Evolutionary conservation across 2,888 invertebrate species (phyloP).

Genomic region (Drosophila diplacantha): DNA sequence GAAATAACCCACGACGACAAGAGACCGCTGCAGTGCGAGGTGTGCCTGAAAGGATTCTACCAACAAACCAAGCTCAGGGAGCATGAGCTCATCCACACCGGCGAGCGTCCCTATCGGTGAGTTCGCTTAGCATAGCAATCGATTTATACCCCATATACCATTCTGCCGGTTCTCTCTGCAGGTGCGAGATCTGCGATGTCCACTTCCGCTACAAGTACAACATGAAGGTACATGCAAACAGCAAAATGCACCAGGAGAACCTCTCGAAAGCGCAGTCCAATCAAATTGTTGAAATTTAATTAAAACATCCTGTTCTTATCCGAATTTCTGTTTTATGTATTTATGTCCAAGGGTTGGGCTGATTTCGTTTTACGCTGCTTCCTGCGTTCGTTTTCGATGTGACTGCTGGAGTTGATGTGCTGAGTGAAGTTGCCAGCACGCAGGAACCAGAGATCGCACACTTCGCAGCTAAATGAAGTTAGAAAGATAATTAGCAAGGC

Average conservation of each 20-base stretch:
- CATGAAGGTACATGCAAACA: constrained; percentile 52
- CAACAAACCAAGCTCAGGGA: constrained; percentile 47
- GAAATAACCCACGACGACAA: constrained; percentile 55
- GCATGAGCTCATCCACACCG: constrained; percentile 56
- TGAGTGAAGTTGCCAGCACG: constrained; percentile 61
- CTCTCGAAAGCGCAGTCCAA: constrained; percentile 25
- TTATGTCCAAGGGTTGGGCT: constrained; percentile 5
- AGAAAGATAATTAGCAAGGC: neutral
- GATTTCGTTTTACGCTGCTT: constrained; percentile 43
- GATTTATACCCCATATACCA: neutral
- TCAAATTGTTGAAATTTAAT: constrained; percentile 9
- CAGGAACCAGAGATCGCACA: constrained; percentile 61
- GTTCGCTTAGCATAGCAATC: neutral
- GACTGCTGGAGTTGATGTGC: constrained; percentile 56
- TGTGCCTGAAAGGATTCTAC: constrained; percentile 56
- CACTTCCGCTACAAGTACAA: constrained; percentile 58
- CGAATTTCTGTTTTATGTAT: constrained; percentile 7
- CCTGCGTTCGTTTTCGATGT: constrained; percentile 48
- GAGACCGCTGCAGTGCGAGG: constrained; percentile 56
- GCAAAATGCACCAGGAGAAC: constrained; percentile 62
- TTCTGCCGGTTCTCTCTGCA: constrained; percentile 20
- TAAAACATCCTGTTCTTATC: constrained; percentile 5
- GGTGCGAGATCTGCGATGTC: constrained; percentile 60
- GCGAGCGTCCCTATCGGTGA: constrained; percentile 58
- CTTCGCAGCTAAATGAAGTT: constrained; percentile 44